Base-by-base conservation (phyloP, 2,888 invertebrate species). In the Lasioglossum figueresi region DNA sequence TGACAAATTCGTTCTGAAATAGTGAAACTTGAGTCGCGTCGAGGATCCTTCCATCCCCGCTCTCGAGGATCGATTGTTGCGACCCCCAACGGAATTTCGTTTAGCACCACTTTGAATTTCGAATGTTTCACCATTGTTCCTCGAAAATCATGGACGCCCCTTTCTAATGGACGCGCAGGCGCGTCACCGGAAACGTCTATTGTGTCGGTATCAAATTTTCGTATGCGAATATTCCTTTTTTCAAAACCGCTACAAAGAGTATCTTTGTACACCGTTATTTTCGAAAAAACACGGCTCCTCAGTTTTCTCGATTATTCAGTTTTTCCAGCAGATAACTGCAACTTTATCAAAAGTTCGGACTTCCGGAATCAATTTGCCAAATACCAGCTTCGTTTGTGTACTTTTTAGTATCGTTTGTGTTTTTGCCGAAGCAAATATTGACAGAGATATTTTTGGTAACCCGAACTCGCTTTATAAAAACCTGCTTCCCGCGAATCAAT, bases 1-100 rank as follows among this genome's bases (percentile, higher is more conserved):
- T 83, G 83, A 83, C 83, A 83, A 83, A 83, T 83, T 83, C 83
- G 77, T 82, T 37, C 52, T 56, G 76, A 74, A 77, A 72, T 63
- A 56, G 45, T 37, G 76, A 77, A 77, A 82, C 68, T 74, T 76
- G 45, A 82, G 43, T 71, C 34, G 45, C 68, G 45, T 66, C n/a
- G 72, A 31, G 76, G 12, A 40, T 72, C 34, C 37, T 66, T 43
- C 34, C 40, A 43, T 72, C 43, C 23, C 16, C 16, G 8, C 31
- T 10, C 2, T 31, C 6, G 2, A 37, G n/a, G 43, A 82, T 82
- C 76, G 43, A 76, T 76, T 52, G 37, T 31, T n/a, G 16, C 71
- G 45, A 52, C 37, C 56, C n/a, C 31, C 76, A 43, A 40, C 72
- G 34, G 70, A 40, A 70, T 70, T 70, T 70, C 70, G 23, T 37